phyloP scores from a whole-genome alignment of 2,888 invertebrate genomes.

The Dugesia japonica region DNA sequence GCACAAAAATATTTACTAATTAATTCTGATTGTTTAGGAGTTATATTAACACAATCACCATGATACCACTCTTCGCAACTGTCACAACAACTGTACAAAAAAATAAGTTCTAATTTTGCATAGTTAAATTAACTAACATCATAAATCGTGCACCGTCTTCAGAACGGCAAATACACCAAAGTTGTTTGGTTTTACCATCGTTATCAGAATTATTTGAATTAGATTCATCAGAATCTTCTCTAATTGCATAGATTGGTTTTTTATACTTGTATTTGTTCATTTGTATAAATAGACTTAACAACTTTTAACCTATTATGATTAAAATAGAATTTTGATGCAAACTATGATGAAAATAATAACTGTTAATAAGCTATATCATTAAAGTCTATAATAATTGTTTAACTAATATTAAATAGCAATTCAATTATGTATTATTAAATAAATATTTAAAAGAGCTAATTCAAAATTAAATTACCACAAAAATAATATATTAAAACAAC shows the following conservation, averaged over 20 bases:
- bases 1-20: background rate
- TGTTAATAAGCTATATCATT: too few relatives aligned
- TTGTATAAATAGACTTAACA: too few relatives aligned
- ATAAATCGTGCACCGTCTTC: background rate
- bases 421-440: too few relatives aligned
- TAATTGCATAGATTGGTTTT: background rate
- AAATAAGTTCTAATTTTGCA: background rate
- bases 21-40: constrained; percentile 43
- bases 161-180: constrained; percentile 24
- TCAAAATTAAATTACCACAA: too few relatives aligned
- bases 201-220: background rate
- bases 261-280: constrained; percentile 1
- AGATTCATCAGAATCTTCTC: background rate
- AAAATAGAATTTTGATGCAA: too few relatives aligned
- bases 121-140: background rate
- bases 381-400: too few relatives aligned
- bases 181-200: background rate
- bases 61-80: constrained; percentile 98
- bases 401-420: too few relatives aligned
- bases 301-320: too few relatives aligned
- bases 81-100: constrained; percentile 61
- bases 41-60: constrained; percentile 85
- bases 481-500: too few relatives aligned
- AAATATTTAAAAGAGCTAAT: too few relatives aligned
- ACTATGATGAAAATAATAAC: too few relatives aligned